These are phyloP conservation scores for Epinephelus moara DNA, from an alignment of 2,113 vertebrate genomes.

Conservation along the genomic window DNA sequence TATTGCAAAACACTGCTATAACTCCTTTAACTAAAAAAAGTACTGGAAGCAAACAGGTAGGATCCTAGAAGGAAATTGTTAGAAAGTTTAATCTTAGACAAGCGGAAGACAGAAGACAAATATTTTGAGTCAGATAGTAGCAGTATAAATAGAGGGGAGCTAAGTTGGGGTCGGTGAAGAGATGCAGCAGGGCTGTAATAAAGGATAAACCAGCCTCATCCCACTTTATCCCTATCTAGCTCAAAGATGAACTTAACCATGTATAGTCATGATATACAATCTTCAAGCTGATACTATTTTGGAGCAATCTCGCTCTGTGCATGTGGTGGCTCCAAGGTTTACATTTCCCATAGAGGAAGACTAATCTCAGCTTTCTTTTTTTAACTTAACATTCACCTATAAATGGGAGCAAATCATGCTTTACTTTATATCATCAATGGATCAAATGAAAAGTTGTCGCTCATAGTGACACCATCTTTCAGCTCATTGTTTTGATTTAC, in stretches of 20 bases:
- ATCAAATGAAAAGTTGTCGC: not conserved
- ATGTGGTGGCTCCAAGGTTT: not conserved
- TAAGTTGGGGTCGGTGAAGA: not conserved
- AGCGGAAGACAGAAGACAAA: not conserved
- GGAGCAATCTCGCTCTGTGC: not conserved
- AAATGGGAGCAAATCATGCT: not conserved
- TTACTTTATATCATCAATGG: not conserved
- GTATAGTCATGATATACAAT: conserved; percentile 44
- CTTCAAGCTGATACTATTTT: conserved; percentile 7
- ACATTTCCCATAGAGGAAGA: not conserved
- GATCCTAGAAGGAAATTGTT: not conserved
- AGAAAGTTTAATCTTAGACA: not conserved
- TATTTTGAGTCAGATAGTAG: conserved; percentile 1
- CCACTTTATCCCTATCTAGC: conserved; percentile 36
- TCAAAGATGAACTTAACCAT: conserved; percentile 48
- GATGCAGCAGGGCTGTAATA: conserved; percentile 21
- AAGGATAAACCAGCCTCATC: conserved; percentile 34
- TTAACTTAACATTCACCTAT: not conserved
- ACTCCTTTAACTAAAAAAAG: not conserved
- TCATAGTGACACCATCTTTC: not conserved
- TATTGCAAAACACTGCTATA: not conserved
- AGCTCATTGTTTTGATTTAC: not conserved
- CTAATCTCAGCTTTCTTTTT: not conserved
- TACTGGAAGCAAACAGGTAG: not conserved
- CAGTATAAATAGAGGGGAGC: not conserved